Evolutionary conservation across 2,113 vertebrate species (phyloP), one percentile per base, ranked within the genome.

Genomic region (Neotoma lepida): DNA sequence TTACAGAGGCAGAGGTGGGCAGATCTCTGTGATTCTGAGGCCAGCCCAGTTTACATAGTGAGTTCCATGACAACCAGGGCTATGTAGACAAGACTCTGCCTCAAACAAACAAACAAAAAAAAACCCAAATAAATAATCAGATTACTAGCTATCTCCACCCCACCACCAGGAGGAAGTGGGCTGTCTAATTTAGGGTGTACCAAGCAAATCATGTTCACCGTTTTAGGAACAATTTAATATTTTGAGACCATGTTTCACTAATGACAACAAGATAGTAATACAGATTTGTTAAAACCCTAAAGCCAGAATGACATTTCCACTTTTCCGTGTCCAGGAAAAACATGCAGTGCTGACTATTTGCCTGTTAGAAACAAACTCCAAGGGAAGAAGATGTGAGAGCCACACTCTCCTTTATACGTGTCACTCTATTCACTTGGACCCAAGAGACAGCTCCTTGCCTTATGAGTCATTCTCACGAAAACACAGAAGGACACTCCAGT

Each of bases 201-300:
- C 58, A 4, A 94, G 56, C 54, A 88, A 86, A 28, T n/a, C 6
- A 1, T n/a, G 20, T 15, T 44, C 33, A 76, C 15, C 0, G 64
- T 74, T 81, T 61, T 20, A 70, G 51, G 76, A 30, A 80, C 1
- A 63, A 56, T 35, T 78, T 89, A 86, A 51, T 84, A 81, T 80
- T 56, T 30, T 2, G 28, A 54, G 44, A 20, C 54, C 20, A 30
- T 41, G 26, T 63, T 84, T 87, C 88, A 74, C 26, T 92, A 46
- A 49, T 39, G 39, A 44, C 17, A 77, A 5, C 46, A 93, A 90
- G 44, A n/a, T 28, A 63, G 54, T 56, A 12, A 44, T 61, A 71
- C 0, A 41, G 24, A 91, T 95, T 89, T 94, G 54, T 89, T n/a
- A 86, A 88, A 80, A 46, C 33, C 51, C 30, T 74, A 76, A 64